These are phyloP conservation scores for Seira sanloemensis DNA, from an alignment of 2,888 invertebrate genomes.

Conservation along the genomic window DNA sequence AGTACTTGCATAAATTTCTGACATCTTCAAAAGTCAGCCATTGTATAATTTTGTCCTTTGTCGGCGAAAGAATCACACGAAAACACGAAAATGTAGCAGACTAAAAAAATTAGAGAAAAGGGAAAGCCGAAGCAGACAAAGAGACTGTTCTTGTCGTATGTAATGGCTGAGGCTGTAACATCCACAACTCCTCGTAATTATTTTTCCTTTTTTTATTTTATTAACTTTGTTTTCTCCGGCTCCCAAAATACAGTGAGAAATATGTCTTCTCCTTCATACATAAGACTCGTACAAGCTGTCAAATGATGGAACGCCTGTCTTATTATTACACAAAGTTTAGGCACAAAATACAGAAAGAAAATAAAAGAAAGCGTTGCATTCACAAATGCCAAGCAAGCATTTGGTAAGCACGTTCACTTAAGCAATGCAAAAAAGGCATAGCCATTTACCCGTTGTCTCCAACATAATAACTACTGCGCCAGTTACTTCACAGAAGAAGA, in stretches of 20 bases:
- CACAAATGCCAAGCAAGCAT: neutral
- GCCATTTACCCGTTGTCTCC: slow-evolving; percentile 35
- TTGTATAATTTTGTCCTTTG: slow-evolving; percentile 2
- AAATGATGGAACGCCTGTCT: slow-evolving; percentile 53
- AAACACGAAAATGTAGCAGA: slow-evolving; percentile 3
- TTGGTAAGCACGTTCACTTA: neutral
- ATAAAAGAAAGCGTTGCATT: neutral
- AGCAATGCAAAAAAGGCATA: neutral
- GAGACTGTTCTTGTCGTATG: too few relatives aligned
- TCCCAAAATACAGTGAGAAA: too few relatives aligned
- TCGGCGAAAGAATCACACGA: neutral
- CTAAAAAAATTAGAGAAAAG: too few relatives aligned
- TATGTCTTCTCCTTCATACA: too few relatives aligned
- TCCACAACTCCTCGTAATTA: too few relatives aligned
- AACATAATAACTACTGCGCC: too few relatives aligned
- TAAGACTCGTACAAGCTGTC: too few relatives aligned
- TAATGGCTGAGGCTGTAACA: too few relatives aligned
- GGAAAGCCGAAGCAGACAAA: too few relatives aligned
- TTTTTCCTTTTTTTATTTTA: too few relatives aligned
- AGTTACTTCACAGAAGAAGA: neutral
- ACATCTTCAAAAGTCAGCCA: slow-evolving; percentile 20
- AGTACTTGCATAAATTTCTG: slow-evolving; percentile 16
- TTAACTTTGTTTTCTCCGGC: too few relatives aligned
- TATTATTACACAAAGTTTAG: slow-evolving; percentile 50
- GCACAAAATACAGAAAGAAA: neutral